A percentile compares a stretch with the other conserved stretches of the same genome.
These are phyloP conservation scores for Sternotherus odoratus DNA, from an alignment of 2,797 vertebrate species.

Conservation along the genomic window DNA sequence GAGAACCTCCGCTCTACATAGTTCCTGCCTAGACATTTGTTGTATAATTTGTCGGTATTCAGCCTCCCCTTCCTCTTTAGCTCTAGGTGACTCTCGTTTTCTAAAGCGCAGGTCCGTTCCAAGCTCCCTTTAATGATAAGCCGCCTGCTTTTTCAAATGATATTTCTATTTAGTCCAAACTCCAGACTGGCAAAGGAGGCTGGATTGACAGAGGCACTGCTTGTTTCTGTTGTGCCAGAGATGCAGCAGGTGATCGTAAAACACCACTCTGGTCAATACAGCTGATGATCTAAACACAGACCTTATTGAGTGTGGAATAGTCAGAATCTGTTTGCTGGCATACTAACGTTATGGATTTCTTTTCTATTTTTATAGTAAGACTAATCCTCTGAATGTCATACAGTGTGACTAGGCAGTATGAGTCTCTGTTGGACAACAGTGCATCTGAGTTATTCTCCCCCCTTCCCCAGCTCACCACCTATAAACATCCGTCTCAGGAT, in stretches of 20 bases:
- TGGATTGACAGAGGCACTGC: neutral
- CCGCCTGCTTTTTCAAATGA: neutral
- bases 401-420: neutral
- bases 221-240: neutral
- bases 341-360: neutral
- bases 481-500: neutral
- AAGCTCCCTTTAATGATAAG: neutral
- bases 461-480: neutral
- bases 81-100: fast-evolving
- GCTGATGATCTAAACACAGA: neutral
- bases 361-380: neutral
- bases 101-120: neutral
- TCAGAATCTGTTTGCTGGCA: neutral
- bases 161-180: neutral
- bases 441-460: neutral
- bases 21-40: neutral
- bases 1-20: neutral
- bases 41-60: neutral
- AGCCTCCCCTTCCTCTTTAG: neutral
- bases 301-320: neutral
- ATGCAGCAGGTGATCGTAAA: neutral
- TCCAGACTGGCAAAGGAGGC: neutral
- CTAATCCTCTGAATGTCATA: neutral
- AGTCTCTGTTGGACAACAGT: neutral
- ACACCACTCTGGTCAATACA: neutral